These are phyloP conservation scores for Holotrichia oblita DNA, from an alignment of 1,140 invertebrate genomes.

Conservation along the genomic window DNA sequence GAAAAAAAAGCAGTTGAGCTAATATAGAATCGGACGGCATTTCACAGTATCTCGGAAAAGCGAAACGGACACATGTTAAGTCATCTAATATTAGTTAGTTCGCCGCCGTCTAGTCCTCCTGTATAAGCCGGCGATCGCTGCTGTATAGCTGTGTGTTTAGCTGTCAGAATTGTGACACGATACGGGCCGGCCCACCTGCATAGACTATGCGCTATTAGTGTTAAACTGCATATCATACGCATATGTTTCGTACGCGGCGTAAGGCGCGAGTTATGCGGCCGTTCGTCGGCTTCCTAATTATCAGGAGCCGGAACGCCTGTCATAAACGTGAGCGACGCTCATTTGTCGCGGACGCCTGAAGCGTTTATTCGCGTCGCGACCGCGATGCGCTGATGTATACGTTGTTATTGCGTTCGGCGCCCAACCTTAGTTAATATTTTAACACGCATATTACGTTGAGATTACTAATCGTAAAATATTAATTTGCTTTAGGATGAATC, in stretches of 20 bases:
- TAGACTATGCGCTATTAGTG: slow-evolving; percentile 50
- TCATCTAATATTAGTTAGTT: slow-evolving; percentile 52
- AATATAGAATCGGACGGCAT: slow-evolving; percentile 17
- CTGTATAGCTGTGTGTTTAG: not conserved
- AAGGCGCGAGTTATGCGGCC: not conserved
- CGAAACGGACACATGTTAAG: slow-evolving; percentile 40
- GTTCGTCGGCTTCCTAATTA: slow-evolving; percentile 40
- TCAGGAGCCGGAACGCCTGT: slow-evolving; percentile 46
- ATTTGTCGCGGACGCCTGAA: slow-evolving; percentile 50
- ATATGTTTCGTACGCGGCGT: not conserved
- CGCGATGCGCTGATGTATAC: no score
- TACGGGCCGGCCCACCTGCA: slow-evolving; percentile 57
- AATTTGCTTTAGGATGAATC: no score
- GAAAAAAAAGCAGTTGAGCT: no score
- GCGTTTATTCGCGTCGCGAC: not conserved
- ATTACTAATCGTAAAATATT: no score
- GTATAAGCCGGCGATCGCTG: not conserved
- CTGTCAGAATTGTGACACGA: slow-evolving; percentile 41
- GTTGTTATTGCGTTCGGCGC: no score
- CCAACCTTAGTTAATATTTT: no score
- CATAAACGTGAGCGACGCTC: slow-evolving; percentile 52
- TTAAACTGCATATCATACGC: slow-evolving; percentile 32
- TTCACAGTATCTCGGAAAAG: not conserved
- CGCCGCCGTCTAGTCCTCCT: slow-evolving; percentile 32
- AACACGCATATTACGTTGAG: no score